Conservation (phyloP, 2,888 invertebrate genomes). For the Lochmaea capreae region DNA sequence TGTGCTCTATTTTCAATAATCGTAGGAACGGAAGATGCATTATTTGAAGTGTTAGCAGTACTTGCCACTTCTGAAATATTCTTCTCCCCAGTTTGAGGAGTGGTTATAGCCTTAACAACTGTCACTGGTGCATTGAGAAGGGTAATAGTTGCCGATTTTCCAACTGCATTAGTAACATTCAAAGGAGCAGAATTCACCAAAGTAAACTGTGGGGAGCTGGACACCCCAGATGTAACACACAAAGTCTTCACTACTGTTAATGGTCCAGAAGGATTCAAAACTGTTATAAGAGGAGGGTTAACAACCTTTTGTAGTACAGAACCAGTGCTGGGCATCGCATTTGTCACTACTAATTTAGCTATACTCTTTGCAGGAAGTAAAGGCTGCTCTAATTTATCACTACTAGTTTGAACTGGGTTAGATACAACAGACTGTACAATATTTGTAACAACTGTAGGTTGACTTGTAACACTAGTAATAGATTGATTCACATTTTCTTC, state of each 20-base stretch:
- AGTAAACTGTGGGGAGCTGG: constrained; percentile 61
- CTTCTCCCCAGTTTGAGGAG: constrained; percentile 37
- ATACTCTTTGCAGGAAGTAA: constrained; percentile 47
- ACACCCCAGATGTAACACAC: constrained; percentile 60
- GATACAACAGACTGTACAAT: constrained; percentile 35
- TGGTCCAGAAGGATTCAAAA: constrained; percentile 62
- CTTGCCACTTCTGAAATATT: constrained; percentile 30
- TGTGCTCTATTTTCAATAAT: constrained; percentile 59
- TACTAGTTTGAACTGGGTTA: constrained; percentile 31
- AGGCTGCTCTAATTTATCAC: constrained; percentile 36
- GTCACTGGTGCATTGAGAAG: constrained; percentile 62
- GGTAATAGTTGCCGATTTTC: constrained; percentile 61
- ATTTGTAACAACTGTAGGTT: constrained; percentile 38
- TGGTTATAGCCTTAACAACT: constrained; percentile 59
- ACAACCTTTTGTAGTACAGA: constrained; percentile 56
- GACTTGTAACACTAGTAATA: constrained; percentile 34
- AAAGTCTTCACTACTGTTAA: constrained; percentile 63
- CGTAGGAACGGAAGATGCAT: constrained; percentile 45
- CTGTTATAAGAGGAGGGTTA: constrained; percentile 62
- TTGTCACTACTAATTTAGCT: constrained; percentile 56
- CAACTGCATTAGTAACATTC: constrained; percentile 57
- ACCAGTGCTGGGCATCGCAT: constrained; percentile 45
- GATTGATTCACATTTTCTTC: constrained; percentile 30
- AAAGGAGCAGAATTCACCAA: constrained; percentile 61
- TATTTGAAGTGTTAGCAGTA: constrained; percentile 34